Conservation (phyloP, 2,888 invertebrate genomes). For the Xanthorhoe spadicearia region DNA sequence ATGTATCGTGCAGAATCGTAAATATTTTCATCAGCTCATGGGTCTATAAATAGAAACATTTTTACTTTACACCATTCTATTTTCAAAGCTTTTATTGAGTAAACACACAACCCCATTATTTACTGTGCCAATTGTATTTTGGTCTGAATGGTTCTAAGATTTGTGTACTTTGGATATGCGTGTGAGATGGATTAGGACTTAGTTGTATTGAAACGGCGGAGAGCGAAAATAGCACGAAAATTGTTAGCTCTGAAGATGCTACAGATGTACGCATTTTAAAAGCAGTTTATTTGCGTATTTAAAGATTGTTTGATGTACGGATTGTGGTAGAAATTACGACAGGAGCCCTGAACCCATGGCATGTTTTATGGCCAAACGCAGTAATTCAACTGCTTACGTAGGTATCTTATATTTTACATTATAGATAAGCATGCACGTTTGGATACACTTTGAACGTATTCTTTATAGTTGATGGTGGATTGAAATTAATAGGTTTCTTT, state of each 20-base stretch:
- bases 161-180: slow-evolving; percentile 7
- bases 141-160: slow-evolving; percentile 37
- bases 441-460: not conserved
- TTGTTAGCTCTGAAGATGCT: not conserved
- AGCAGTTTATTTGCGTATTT: not conserved
- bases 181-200: slow-evolving; percentile 11
- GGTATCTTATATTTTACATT: not conserved
- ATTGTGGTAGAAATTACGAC: not conserved
- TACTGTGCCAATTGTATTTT: slow-evolving; percentile 64
- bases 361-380: not conserved
- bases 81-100: slow-evolving; percentile 46
- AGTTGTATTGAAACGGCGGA: not conserved
- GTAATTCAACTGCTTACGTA: not conserved
- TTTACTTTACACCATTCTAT: slow-evolving; percentile 45
- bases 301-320: not conserved
- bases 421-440: not conserved
- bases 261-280: not conserved
- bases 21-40: slow-evolving; percentile 29
- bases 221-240: slow-evolving; percentile 4
- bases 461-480: not conserved
- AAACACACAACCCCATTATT: slow-evolving; percentile 60
- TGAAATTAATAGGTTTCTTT: not conserved
- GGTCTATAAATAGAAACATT: slow-evolving; percentile 41
- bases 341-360: not conserved
- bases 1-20: slow-evolving; percentile 31